Evolutionary conservation across 2,113 vertebrate species (phyloP).

Genomic region (Manacus vitellinus): DNA sequence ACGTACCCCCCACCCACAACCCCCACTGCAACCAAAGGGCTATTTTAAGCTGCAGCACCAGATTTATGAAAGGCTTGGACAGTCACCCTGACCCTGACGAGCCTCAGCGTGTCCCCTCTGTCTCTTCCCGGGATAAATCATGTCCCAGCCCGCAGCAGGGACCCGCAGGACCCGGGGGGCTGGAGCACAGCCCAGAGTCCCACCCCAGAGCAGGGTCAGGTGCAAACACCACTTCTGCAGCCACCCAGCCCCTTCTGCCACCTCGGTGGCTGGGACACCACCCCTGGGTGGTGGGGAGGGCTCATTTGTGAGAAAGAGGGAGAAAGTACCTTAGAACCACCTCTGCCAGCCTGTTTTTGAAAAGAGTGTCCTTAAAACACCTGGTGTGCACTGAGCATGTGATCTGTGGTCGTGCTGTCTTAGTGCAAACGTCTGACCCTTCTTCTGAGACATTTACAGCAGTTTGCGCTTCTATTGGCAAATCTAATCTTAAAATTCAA

Average conservation of each 20-base stretch:
- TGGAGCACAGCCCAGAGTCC: background rate
- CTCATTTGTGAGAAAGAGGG: background rate
- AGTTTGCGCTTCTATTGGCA: background rate
- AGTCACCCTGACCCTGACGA: background rate
- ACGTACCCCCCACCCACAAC: background rate
- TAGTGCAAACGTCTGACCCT: background rate
- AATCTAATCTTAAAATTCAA: background rate
- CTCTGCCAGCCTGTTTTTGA: background rate
- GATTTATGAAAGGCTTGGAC: background rate
- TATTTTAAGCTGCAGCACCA: background rate
- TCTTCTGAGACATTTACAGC: background rate
- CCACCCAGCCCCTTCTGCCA: background rate
- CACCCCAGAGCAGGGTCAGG: background rate
- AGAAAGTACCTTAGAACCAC: background rate
- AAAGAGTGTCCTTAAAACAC: background rate
- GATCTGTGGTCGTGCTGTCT: rapidly evolving
- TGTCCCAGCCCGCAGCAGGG: background rate
- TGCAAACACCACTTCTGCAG: background rate
- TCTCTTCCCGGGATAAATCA: background rate
- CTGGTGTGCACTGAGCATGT: background rate
- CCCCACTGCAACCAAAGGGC: background rate
- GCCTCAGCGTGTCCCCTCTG: background rate
- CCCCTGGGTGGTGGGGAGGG: background rate
- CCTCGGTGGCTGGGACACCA: rapidly evolving
- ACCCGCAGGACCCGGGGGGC: background rate